Conservation (phyloP, 1,140 invertebrate genomes). For the Ceratina australensis region DNA sequence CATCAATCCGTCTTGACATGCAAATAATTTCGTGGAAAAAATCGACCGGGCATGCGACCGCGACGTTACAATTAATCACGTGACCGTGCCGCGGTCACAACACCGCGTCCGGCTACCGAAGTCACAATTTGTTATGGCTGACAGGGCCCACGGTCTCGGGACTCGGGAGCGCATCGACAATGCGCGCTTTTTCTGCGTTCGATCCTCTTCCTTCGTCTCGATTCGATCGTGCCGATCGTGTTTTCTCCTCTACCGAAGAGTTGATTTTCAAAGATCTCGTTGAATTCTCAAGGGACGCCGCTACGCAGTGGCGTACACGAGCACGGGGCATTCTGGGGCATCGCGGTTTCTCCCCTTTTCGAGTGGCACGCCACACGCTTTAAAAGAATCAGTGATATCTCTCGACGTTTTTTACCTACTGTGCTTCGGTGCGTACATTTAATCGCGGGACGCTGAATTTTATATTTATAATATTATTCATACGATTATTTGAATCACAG, state of each 20-base stretch:
- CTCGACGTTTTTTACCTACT: not conserved
- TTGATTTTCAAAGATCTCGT: constrained; percentile 47
- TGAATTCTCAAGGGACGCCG: constrained; percentile 39
- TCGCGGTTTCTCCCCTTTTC: not conserved
- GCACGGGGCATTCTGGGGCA: no score
- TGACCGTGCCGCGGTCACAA: constrained; percentile 65
- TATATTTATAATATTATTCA: not conserved
- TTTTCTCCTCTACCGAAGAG: constrained; percentile 13
- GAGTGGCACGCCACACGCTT: not conserved
- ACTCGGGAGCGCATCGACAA: constrained; percentile 52
- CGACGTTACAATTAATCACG: constrained; percentile 77
- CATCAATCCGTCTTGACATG: constrained; percentile 75
- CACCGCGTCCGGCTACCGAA: constrained; percentile 70
- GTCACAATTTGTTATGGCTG: constrained; percentile 78
- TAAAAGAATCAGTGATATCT: not conserved
- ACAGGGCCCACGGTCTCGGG: constrained; percentile 65
- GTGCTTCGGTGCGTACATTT: not conserved
- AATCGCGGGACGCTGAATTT: not conserved
- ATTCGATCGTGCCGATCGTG: constrained; percentile 5
- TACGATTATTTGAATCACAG: no score
- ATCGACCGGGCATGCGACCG: constrained; percentile 43
- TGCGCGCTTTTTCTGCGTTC: constrained; percentile 57
- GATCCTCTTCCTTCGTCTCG: constrained; percentile 28
- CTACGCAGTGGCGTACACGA: not conserved
- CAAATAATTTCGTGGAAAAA: constrained; percentile 74